Base-by-base conservation (phyloP, 2,113 vertebrate species). In the Coreoperca whiteheadi region DNA sequence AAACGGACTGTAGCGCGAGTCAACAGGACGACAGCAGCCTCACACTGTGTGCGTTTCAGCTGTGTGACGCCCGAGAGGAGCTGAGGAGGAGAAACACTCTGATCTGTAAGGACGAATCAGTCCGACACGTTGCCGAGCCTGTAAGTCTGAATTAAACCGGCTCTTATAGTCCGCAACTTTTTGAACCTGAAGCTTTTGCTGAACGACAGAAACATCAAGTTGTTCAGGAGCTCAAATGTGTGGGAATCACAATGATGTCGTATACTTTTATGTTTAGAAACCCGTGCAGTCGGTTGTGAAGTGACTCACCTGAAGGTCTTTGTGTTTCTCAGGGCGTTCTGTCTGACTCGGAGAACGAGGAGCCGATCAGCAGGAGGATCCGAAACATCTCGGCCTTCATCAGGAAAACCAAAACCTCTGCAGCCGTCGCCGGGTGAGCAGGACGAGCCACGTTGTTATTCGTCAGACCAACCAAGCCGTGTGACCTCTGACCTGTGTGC, bases 281-380 rank as follows among this genome's bases (percentile, higher is more conserved):
- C 11, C 3, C 11, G 41, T 12, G 3, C 10, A 43, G 41, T 3
- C 41, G 11, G 41, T 3, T 12, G 41, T 12, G 10, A 43, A n/a
- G n/a, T n/a, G n/a, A n/a, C n/a, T n/a, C n/a, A n/a, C n/a, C 8
- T 51, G 8, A 3, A 51, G 21, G 6, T 18, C 46, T 7, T 20
- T 28, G 20, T 50, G 25, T 14, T 34, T 18, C 21, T 70, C 80
- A 91, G 89, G 92, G 91, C 1, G 90, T 95, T 48, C 95, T 97
- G 90, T 99, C 98, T 0, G 97, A 99, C 90, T 98, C 98, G 0
- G 98, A 99, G 94, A 99, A 99, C 0, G 98, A 99, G 83, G 97
- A 99, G 86, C 98, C 98, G 0, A 95, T 96, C 82, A 95, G 93
- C 89, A 94, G 94, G 81, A 97, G 95, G 94, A 95, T 96, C 53